Base-by-base conservation (phyloP, 2,113 vertebrate species). In the Sinocyclocheilus anophthalmus region DNA sequence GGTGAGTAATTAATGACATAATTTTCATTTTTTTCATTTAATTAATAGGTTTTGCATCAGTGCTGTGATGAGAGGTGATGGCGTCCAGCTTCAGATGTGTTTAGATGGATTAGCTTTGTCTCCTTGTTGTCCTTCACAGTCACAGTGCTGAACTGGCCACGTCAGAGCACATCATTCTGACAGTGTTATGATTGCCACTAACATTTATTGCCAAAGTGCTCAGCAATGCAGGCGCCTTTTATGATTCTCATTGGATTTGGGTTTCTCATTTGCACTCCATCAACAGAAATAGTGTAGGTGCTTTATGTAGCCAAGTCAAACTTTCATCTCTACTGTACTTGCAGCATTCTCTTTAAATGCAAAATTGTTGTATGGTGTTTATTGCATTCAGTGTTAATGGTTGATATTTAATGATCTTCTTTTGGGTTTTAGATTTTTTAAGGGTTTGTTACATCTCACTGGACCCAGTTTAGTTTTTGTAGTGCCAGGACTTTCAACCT, bases 121-220 rank as follows among this genome's bases (percentile, higher is more conserved):
- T 53, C 24, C 39, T 84, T 73, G 82, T 65, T 80, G 55, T 30
- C 70, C 12, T 59, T 65, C 33, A 30, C 45, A 65, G 48, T 39
- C 33, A 22, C 45, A 42, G 48, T 45, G 24, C 37, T 37, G 75
- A 24, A 42, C n/a, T 84, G 48, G 39, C 24, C 42, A 14, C 24
- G 48, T 61, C 24, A 16, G 24, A n/a, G 26, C 16, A 53, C 37
- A 84, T 16, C 11, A 33, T 24, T 26, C 26, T 75, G 69, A 75
- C 76, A 42, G 50, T 69, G 67, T 86, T 84, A 76, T 75, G 57
- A 24, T 75, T 82, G 69, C 42, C 55, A 39, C 45, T 26, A 86
- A 83, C 48, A 53, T 67, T 65, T 2, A 76, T 59, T 14, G 18
- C 70, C 76, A 87, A 63, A 57, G 76, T 81, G 89, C 42, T 84